Base-by-base conservation (phyloP, 2,113 vertebrate species). In the Podilymbus podiceps region DNA sequence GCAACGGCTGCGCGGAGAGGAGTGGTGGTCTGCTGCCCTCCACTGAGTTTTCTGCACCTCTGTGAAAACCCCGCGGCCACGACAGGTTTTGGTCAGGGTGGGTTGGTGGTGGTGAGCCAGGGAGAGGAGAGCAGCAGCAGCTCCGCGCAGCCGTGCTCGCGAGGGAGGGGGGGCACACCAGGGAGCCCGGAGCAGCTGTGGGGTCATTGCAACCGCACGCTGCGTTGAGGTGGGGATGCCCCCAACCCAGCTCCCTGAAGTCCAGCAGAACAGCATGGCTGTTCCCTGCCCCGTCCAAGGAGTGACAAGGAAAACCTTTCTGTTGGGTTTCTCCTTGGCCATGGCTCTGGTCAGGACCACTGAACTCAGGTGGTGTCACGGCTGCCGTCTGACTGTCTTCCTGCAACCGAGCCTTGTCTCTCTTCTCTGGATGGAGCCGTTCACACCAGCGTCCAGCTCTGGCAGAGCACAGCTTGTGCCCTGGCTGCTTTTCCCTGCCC, bases 11-110 rank as follows among this genome's bases (percentile, higher is more conserved):
- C 23, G 18, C 1, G 0, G 64, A 12, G 8, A 62, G 28, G 73
- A 62, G 63, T 18, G 75, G 75, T 94, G 17, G 23, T 85, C 82
- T 95, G 92, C 90, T 91, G 78, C 88, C 85, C 85, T 93, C 85
- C 96, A 31, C 92, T 56, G 92, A 94, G 82, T 40, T 52, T 52
- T 64, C 62, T 75, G 17, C 35, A 19, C 13, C 25, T 46, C 74
- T 66, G 44, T 78, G 64, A 50, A 71, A 94, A 22, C 40, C 22
- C 44, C 63, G 49, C 33, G 75, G 27, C 74, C 2, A 0, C 14
- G n/a, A 1, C 15, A 27, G 49, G 22, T 3, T 52, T 46, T 1
- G 16, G 19, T 20, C 3, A 4, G 59, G n/a, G 15, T 21, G 35
- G 27, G 17, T 25, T 55, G 44, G n/a, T 18, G 9, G 30, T 17